Evolutionary conservation across 1,140 invertebrate species (phyloP).

Genomic region (Chlorops oryzae): DNA sequence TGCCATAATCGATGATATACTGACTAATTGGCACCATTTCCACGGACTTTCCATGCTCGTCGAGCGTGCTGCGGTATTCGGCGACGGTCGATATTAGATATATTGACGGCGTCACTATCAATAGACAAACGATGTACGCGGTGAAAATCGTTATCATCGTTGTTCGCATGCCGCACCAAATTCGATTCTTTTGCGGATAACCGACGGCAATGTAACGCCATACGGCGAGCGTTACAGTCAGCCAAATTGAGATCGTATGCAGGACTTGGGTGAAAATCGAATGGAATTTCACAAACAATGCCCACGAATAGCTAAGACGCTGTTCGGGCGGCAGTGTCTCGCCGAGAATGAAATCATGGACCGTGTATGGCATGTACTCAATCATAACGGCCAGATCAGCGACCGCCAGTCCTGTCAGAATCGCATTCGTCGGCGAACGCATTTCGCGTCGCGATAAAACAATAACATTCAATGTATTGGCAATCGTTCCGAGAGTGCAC

Average conservation of each 20-base stretch:
- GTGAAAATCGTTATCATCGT: slow-evolving; percentile 68
- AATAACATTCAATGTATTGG: slow-evolving; percentile 91
- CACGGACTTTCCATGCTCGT: slow-evolving; percentile 48
- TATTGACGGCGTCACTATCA: slow-evolving; percentile 75
- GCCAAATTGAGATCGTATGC: slow-evolving; percentile 88
- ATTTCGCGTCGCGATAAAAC: slow-evolving; percentile 86
- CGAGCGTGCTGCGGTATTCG: slow-evolving; percentile 46
- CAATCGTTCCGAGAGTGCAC: slow-evolving; percentile 85
- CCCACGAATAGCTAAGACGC: slow-evolving; percentile 67
- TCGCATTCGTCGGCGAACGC: slow-evolving; percentile 76
- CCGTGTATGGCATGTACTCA: slow-evolving; percentile 84
- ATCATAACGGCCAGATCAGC: slow-evolving; percentile 89
- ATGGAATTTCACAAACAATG: slow-evolving; percentile 75
- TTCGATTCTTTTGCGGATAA: slow-evolving; percentile 67
- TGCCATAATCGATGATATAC: slow-evolving; percentile 34
- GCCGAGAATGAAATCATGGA: slow-evolving; percentile 67
- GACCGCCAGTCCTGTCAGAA: slow-evolving; percentile 84
- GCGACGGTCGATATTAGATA: slow-evolving; percentile 66
- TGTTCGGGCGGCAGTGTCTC: slow-evolving; percentile 31
- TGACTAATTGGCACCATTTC: slow-evolving; percentile 28
- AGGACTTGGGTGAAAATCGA: slow-evolving; percentile 77
- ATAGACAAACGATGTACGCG: slow-evolving; percentile 73
- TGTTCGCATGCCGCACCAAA: slow-evolving; percentile 69
- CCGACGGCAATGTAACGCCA: slow-evolving; percentile 89
- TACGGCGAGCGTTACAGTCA: slow-evolving; percentile 84